phyloP scores from a whole-genome alignment of 2,888 invertebrate species.

The Diabrotica balteata region DNA sequence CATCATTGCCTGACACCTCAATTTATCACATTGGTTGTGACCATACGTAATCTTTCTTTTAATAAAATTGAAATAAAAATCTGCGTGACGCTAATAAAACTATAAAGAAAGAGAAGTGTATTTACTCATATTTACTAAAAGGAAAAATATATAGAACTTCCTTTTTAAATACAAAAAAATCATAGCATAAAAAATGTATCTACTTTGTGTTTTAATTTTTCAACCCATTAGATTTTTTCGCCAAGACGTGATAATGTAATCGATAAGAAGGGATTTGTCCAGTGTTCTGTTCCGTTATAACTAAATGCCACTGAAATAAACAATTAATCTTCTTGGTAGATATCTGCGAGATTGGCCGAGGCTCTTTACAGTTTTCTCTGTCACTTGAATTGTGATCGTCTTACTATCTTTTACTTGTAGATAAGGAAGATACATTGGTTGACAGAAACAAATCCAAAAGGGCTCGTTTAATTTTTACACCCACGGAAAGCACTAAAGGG shows the following conservation, averaged over 20 bases:
- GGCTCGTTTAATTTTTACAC: slow-evolving; percentile 1
- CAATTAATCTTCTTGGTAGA: slow-evolving; percentile 56
- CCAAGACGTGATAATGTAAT: slow-evolving; percentile 42
- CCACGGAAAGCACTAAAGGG: not conserved
- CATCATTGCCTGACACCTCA: too few species aligned
- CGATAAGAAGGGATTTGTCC: slow-evolving; percentile 57
- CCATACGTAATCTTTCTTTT: too few species aligned
- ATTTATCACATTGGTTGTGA: too few species aligned
- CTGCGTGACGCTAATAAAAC: too few species aligned
- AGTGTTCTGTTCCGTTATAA: slow-evolving; percentile 46
- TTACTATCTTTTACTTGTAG: slow-evolving; percentile 56
- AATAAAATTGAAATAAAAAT: too few species aligned
- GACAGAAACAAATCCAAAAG: slow-evolving; percentile 4
- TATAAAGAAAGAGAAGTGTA: too few species aligned
- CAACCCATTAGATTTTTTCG: too few species aligned
- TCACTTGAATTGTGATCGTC: slow-evolving; percentile 54
- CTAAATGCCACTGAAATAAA: slow-evolving; percentile 57
- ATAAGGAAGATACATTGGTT: slow-evolving; percentile 55
- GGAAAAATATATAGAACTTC: too few species aligned
- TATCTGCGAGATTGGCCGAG: slow-evolving; percentile 52
- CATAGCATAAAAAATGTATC: too few species aligned
- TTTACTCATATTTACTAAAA: too few species aligned
- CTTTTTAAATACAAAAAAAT: too few species aligned
- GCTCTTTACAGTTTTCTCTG: slow-evolving; percentile 52
- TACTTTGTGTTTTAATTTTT: too few species aligned